Evolutionary conservation across 2,797 vertebrate genomes (phyloP).

Genomic region (Channallabes apus): DNA sequence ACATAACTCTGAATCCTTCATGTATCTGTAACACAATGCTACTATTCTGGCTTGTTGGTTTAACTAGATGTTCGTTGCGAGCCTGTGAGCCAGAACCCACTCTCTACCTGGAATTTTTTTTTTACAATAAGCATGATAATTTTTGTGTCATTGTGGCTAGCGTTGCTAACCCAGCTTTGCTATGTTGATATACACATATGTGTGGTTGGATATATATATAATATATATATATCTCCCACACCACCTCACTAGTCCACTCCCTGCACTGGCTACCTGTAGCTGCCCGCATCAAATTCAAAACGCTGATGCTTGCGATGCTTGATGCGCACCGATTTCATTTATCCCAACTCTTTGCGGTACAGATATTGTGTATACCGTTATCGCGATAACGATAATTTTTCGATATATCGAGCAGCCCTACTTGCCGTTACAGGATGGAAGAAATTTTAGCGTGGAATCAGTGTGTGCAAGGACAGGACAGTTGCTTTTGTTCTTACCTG

Average conservation of each 20-base stretch:
- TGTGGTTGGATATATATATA: no score
- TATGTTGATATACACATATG: neutral
- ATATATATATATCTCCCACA: no score
- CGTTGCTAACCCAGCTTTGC: neutral
- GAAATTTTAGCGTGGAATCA: neutral
- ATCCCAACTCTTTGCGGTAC: no score
- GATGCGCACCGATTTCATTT: no score
- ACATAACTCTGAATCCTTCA: neutral
- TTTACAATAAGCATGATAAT: neutral
- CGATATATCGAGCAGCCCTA: no score
- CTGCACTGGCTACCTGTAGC: no score
- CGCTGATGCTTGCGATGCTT: no score
- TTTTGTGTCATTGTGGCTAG: neutral
- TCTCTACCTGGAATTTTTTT: neutral
- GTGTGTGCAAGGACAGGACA: neutral
- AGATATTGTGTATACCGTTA: no score
- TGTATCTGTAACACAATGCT: neutral
- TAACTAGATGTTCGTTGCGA: neutral
- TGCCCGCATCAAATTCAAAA: no score
- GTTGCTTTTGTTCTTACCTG: conserved; percentile 74
- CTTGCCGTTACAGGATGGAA: neutral
- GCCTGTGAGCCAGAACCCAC: neutral
- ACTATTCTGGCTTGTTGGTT: neutral
- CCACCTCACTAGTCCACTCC: no score
- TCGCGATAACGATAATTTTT: no score